These are phyloP conservation scores for Eupelmus urozonus DNA, from an alignment of 2,888 invertebrate species.

Conservation along the genomic window DNA sequence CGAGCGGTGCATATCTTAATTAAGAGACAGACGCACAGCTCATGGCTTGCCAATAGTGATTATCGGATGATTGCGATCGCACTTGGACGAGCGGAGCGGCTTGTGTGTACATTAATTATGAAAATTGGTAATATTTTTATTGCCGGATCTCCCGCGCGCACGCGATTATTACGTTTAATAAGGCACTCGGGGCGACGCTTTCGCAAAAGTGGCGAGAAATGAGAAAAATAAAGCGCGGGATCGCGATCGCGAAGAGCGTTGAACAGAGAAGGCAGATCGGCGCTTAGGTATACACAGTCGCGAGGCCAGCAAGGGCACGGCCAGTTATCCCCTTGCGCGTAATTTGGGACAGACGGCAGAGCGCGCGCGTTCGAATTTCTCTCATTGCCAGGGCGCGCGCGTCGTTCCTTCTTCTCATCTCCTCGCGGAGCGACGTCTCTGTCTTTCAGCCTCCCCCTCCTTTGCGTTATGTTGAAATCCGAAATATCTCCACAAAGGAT, in stretches of 20 bases:
- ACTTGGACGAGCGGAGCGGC: too few species aligned
- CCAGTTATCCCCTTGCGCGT: slow-evolving; percentile 39
- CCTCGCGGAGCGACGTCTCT: slow-evolving; percentile 31
- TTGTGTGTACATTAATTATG: slow-evolving; percentile 35
- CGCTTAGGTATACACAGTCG: too few species aligned
- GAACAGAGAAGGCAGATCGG: too few species aligned
- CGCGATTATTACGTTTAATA: slow-evolving; percentile 8
- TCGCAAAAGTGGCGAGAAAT: background rate
- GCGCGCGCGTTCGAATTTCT: slow-evolving; percentile 30
- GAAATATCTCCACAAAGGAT: slow-evolving; percentile 55
- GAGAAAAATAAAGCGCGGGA: background rate
- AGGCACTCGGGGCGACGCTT: background rate
- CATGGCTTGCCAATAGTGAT: slow-evolving; percentile 38
- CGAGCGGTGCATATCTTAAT: slow-evolving; percentile 31
- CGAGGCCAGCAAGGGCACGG: background rate
- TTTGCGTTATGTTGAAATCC: slow-evolving; percentile 38
- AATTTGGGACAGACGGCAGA: slow-evolving; percentile 35
- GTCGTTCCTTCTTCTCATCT: slow-evolving; percentile 23
- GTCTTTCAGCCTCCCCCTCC: slow-evolving; percentile 31
- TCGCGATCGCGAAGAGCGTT: too few species aligned
- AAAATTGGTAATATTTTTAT: slow-evolving; percentile 49
- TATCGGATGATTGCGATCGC: slow-evolving; percentile 47
- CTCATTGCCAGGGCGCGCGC: slow-evolving; percentile 28
- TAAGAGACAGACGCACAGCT: slow-evolving; percentile 45
- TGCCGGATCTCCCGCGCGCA: background rate